Percentiles rank a stretch among this genome's conserved stretches.
These are phyloP conservation scores for Phortica magna DNA, from an alignment of 2,888 invertebrate species.

Conservation along the genomic window DNA sequence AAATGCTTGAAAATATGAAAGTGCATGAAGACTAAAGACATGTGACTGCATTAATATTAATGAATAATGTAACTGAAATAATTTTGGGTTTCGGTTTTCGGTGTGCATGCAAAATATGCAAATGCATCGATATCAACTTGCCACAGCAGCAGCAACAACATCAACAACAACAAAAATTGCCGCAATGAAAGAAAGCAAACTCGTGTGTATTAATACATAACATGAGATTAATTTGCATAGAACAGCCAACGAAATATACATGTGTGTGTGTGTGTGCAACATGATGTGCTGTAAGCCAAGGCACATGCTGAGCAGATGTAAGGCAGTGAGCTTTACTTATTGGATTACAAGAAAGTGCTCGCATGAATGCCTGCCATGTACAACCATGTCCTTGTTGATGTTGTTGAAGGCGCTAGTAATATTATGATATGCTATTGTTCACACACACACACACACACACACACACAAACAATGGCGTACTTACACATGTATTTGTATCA, in stretches of 20 bases:
- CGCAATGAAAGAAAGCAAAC: constrained; percentile 39
- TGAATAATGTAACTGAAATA: constrained; percentile 52
- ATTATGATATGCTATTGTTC: constrained; percentile 8
- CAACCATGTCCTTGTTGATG: background rate
- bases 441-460: no score
- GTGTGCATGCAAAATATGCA: constrained; percentile 49
- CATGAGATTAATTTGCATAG: constrained; percentile 51
- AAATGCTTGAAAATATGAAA: no score
- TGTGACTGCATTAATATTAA: constrained; percentile 38
- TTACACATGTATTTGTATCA: background rate
- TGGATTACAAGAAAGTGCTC: background rate
- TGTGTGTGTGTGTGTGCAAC: background rate
- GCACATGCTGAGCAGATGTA: background rate
- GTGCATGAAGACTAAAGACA: no score
- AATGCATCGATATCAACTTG: background rate
- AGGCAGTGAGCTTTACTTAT: constrained; percentile 15
- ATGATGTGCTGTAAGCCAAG: background rate
- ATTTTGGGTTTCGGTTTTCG: constrained; percentile 55
- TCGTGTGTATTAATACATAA: constrained; percentile 52
- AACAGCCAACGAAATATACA: background rate
- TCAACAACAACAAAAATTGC: no score
- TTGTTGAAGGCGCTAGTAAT: background rate
- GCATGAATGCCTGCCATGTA: background rate
- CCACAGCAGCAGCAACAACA: background rate
- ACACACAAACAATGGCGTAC: background rate